Conservation (phyloP, 2,113 vertebrate genomes). For the Dicaeum eximium region DNA sequence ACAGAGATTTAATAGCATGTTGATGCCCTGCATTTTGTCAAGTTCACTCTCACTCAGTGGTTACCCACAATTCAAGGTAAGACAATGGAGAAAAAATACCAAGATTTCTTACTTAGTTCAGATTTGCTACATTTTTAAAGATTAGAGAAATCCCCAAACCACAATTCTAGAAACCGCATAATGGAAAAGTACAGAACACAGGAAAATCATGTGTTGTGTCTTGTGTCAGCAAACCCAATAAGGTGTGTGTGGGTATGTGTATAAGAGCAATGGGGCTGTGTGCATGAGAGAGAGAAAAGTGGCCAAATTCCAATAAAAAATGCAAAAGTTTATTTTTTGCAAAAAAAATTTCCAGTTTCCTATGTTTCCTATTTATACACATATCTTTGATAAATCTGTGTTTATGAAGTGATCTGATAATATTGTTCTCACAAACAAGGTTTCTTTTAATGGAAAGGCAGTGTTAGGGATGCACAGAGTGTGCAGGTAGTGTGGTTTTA, state of each 20-base stretch:
- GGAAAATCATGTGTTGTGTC: background rate
- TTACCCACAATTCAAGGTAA: background rate
- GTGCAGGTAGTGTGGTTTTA: background rate
- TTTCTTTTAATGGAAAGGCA: background rate
- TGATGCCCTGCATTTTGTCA: background rate
- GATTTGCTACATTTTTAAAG: background rate
- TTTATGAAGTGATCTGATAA: background rate
- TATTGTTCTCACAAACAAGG: background rate
- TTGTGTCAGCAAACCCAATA: background rate
- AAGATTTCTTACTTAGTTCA: background rate
- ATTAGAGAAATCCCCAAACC: background rate
- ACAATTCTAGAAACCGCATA: background rate
- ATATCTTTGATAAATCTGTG: background rate
- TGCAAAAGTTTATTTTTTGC: background rate
- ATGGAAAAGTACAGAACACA: background rate
- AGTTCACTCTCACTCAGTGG: background rate
- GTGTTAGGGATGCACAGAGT: background rate
- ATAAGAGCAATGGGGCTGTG: fast-evolving
- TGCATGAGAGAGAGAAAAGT: background rate
- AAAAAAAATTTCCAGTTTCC: background rate
- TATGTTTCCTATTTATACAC: background rate
- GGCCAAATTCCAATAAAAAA: background rate
- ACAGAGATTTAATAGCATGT: background rate
- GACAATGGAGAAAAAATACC: background rate
- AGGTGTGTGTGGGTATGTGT: fast-evolving